Percentiles rank a stretch among this genome's conserved stretches.
These are phyloP conservation scores for Enteromius thamalakanensis DNA, from an alignment of 2,797 vertebrate species.

Conservation along the genomic window DNA sequence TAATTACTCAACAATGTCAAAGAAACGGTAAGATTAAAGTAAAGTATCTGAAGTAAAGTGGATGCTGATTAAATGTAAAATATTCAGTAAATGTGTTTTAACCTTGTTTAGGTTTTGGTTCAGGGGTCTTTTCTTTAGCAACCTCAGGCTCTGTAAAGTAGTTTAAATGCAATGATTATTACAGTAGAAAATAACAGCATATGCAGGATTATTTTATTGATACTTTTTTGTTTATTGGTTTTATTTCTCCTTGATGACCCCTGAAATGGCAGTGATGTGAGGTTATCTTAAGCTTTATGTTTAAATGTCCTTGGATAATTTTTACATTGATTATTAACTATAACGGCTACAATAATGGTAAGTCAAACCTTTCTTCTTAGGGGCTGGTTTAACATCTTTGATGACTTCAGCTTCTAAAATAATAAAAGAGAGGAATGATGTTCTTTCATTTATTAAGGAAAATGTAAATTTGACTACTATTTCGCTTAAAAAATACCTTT, in stretches of 20 bases:
- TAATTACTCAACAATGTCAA: neutral
- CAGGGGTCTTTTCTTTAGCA: conserved; percentile 23
- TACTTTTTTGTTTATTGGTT: conserved; percentile 55
- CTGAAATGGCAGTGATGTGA: neutral
- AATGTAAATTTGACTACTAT: neutral
- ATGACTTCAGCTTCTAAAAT: conserved; percentile 21
- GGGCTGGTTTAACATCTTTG: conserved; percentile 38
- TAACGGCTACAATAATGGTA: neutral
- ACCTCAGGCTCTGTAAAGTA: conserved; percentile 33
- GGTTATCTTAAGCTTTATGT: neutral
- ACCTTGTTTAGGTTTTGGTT: neutral
- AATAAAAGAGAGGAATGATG: neutral
- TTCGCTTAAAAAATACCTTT: conserved; percentile 8
- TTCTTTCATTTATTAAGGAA: neutral
- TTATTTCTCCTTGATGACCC: conserved; percentile 19
- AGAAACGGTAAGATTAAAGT: neutral
- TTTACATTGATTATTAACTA: neutral
- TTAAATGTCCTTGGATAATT: neutral
- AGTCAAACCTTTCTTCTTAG: neutral
- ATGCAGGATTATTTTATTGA: neutral
- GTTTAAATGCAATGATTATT: neutral
- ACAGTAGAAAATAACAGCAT: neutral
- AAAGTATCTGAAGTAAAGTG: no score
- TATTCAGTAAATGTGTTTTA: neutral
- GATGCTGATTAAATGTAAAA: neutral